Conservation (phyloP, 2,113 vertebrate species). For the Riparia riparia region DNA sequence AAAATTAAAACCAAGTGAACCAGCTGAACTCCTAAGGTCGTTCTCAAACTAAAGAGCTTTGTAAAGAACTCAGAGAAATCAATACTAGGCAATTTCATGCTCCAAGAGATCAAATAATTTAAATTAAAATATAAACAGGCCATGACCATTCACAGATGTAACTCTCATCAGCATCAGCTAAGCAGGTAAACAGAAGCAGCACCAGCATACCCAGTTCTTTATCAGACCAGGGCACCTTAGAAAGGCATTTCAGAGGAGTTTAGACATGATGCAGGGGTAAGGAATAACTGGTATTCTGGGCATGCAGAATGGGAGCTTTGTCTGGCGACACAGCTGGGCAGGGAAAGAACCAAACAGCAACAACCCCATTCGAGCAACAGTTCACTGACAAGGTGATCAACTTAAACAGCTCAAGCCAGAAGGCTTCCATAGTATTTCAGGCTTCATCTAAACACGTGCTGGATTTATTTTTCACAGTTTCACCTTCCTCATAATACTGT, state of each 20-base stretch:
- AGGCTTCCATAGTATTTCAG: background rate
- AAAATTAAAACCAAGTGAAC: conserved; percentile 45
- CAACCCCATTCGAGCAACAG: background rate
- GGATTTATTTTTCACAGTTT: background rate
- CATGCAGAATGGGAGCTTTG: background rate
- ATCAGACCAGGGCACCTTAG: background rate
- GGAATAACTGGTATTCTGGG: background rate
- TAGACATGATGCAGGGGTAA: background rate
- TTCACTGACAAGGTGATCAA: background rate
- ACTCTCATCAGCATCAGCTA: background rate
- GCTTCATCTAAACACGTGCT: background rate
- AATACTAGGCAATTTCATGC: conserved; percentile 44
- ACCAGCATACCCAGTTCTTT: background rate
- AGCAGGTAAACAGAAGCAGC: background rate
- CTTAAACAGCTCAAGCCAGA: background rate
- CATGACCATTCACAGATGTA: background rate
- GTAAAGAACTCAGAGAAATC: conserved; percentile 1
- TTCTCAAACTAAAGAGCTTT: background rate
- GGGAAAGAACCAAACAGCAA: background rate
- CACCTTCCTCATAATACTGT: background rate
- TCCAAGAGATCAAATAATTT: conserved; percentile 19
- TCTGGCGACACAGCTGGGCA: background rate
- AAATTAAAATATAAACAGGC: conserved; percentile 38
- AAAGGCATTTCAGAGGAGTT: background rate
- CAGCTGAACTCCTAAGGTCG: background rate